phyloP scores from a whole-genome alignment of 2,113 vertebrate species.

The Mola mola region DNA sequence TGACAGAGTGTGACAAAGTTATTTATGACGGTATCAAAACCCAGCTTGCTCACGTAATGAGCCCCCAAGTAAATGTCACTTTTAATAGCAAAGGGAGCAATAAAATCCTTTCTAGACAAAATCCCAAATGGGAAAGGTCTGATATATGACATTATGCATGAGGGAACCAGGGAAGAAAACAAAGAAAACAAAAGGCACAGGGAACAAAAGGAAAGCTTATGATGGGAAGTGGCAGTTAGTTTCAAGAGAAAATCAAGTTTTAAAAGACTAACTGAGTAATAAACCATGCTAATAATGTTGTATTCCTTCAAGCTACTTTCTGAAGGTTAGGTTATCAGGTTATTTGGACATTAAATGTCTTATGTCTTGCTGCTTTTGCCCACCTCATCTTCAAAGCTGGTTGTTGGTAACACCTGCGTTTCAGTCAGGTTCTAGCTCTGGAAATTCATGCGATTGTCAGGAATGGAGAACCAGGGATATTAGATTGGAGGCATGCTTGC shows the following conservation, averaged over 20 bases:
- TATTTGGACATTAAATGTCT: too few relatives aligned
- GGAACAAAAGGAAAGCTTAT: background rate
- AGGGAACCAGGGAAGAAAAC: slow-evolving; percentile 3
- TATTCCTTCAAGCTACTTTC: background rate
- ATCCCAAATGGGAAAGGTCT: slow-evolving; percentile 25
- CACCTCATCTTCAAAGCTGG: too few relatives aligned
- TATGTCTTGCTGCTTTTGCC: too few relatives aligned
- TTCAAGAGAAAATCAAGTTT: background rate
- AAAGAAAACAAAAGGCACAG: background rate
- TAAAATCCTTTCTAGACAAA: slow-evolving; percentile 33
- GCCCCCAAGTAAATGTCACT: slow-evolving; percentile 52
- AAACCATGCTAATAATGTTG: background rate
- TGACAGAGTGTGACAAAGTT: slow-evolving; percentile 70
- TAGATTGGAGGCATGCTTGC: too few relatives aligned
- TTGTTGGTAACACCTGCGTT: too few relatives aligned
- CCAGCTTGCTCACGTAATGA: slow-evolving; percentile 49
- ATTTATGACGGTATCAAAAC: slow-evolving; percentile 73
- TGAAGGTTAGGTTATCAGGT: too few relatives aligned
- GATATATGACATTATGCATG: slow-evolving; percentile 14
- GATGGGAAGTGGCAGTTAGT: background rate
- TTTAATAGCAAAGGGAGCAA: slow-evolving; percentile 43
- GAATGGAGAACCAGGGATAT: too few relatives aligned
- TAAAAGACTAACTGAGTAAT: background rate
- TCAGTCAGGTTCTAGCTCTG: too few relatives aligned
- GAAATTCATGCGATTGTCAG: background rate